Evolutionary conservation across 2,113 vertebrate genomes (phyloP).

Genomic region (Ceyx melanurus): DNA sequence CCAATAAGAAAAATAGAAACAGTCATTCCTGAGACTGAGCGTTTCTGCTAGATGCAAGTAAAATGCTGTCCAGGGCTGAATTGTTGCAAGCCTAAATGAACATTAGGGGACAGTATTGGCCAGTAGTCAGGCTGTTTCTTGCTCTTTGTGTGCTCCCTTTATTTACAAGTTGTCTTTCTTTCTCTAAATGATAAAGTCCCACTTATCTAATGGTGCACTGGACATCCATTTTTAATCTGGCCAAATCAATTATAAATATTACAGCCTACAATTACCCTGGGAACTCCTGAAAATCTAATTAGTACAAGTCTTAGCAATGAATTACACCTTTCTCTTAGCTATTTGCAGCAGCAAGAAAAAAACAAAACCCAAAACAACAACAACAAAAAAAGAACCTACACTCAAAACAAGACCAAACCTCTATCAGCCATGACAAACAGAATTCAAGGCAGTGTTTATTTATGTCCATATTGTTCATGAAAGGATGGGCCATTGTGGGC

Average conservation of each 20-base stretch:
- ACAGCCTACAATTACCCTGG: slow-evolving; percentile 58
- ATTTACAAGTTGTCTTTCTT: not conserved
- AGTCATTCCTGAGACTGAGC: not conserved
- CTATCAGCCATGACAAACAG: not conserved
- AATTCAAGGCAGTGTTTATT: not conserved
- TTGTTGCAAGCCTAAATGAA: slow-evolving; percentile 41
- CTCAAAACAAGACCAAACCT: not conserved
- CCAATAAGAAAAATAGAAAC: not conserved
- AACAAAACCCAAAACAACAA: too few species aligned
- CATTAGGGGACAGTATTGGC: slow-evolving; percentile 54
- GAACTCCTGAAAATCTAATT: slow-evolving; percentile 67
- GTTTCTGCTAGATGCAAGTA: not conserved
- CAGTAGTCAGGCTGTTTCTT: slow-evolving; percentile 11
- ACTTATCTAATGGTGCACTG: slow-evolving; percentile 34
- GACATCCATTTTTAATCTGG: slow-evolving; percentile 65
- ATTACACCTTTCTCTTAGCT: slow-evolving; percentile 61
- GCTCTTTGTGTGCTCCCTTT: not conserved
- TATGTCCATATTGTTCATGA: not conserved
- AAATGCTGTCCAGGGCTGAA: not conserved
- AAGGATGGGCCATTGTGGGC: not conserved
- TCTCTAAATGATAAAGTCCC: not conserved
- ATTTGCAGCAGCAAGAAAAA: not conserved
- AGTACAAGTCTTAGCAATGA: not conserved
- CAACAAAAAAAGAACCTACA: not conserved
- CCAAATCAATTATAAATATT: slow-evolving; percentile 69